Evolutionary conservation across 2,113 vertebrate genomes (phyloP).

Genomic region (Gopherus evgoodei): DNA sequence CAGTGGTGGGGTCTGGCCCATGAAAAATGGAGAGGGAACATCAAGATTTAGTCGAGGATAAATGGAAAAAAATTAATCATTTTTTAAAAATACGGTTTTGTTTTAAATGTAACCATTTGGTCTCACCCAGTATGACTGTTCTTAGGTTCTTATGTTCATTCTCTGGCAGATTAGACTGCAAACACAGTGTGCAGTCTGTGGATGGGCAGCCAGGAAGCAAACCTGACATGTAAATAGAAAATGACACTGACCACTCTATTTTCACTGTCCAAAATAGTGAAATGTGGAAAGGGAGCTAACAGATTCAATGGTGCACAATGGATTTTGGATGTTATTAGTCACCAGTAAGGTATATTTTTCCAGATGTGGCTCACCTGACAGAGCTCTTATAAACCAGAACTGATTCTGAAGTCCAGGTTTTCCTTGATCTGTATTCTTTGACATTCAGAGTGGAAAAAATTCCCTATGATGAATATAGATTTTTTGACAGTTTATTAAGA

Average conservation of each 20-base stretch:
- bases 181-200: rapidly evolving
- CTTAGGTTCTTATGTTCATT: too few species aligned
- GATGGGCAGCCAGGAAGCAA: rapidly evolving
- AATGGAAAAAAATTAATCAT: rapidly evolving
- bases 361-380: rapidly evolving
- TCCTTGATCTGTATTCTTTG: background rate
- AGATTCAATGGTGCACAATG: rapidly evolving
- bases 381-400: background rate
- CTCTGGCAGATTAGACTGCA: rapidly evolving
- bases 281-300: rapidly evolving
- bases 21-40: background rate
- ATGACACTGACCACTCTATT: rapidly evolving
- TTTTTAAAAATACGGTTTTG: background rate
- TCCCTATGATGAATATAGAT: background rate
- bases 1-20: background rate
- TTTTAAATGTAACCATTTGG: background rate
- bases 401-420: background rate
- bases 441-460: background rate
- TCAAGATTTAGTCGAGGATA: background rate
- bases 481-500: conserved; percentile 47
- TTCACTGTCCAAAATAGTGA: rapidly evolving
- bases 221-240: rapidly evolving
- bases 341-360: rapidly evolving
- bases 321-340: rapidly evolving
- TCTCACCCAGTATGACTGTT: too few species aligned